phyloP scores from a whole-genome alignment of 2,113 vertebrate species.

The Phyllopteryx taeniolatus region DNA sequence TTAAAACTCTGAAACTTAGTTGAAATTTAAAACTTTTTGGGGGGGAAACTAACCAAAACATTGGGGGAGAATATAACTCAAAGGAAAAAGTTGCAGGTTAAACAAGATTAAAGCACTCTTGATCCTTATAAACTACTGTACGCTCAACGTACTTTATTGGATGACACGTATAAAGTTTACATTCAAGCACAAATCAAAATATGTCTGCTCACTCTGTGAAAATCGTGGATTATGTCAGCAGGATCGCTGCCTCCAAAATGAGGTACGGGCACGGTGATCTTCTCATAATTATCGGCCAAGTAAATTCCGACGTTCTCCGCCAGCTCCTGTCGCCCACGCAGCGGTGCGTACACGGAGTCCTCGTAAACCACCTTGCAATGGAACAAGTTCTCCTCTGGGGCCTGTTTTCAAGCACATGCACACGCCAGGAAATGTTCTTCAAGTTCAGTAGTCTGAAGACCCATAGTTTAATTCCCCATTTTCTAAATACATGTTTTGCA shows the following conservation, averaged over 20 bases:
- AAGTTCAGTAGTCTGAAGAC: background rate
- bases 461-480: background rate
- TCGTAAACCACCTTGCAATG: conserved; percentile 86
- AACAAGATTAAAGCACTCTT: background rate
- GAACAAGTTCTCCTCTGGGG: conserved; percentile 84
- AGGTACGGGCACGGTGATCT: conserved; percentile 85
- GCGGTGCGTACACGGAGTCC: conserved; percentile 78
- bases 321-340: conserved; percentile 80
- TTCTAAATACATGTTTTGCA: background rate
- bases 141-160: background rate
- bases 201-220: conserved; percentile 81
- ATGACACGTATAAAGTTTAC: background rate
- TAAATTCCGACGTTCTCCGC: conserved; percentile 90
- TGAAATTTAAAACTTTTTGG: background rate
- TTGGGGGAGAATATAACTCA: no score
- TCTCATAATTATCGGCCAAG: conserved; percentile 88
- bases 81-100: background rate
- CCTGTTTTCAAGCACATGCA: conserved; percentile 59
- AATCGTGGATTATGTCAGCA: conserved; percentile 93
- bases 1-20: background rate
- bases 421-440: background rate
- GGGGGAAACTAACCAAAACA: no score
- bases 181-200: background rate
- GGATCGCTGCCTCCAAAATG: conserved; percentile 88
- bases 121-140: background rate